A percentile compares a stretch with the other conserved stretches of the same genome.
Evolutionary conservation across 2,888 invertebrate genomes (phyloP).

Genomic region (Patella depressa): DNA sequence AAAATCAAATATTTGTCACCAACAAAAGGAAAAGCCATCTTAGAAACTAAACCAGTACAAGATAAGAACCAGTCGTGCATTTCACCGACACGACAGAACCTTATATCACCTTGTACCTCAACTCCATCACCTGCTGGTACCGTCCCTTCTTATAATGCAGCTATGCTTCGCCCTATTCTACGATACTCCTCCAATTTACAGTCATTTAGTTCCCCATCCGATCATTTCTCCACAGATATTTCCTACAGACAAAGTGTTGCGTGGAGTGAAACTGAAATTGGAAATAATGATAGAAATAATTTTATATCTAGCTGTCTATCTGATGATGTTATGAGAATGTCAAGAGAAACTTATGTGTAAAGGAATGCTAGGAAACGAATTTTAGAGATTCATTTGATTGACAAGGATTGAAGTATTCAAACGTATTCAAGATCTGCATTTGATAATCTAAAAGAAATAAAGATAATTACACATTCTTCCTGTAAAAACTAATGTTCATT

Average conservation of each 20-base stretch:
- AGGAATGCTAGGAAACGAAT: background rate
- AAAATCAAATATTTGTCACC: constrained; percentile 31
- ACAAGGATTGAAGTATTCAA: too few relatives aligned
- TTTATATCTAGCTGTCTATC: background rate
- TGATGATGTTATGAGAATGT: background rate
- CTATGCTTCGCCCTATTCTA: constrained; percentile 27
- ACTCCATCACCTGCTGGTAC: background rate
- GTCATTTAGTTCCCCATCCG: constrained; percentile 19
- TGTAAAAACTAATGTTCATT: too few relatives aligned
- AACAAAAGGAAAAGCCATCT: constrained; percentile 19
- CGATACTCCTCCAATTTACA: constrained; percentile 26
- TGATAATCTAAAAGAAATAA: too few relatives aligned
- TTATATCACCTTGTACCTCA: background rate
- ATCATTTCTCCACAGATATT: constrained; percentile 1
- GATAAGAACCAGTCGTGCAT: constrained; percentile 13
- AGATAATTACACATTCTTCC: too few relatives aligned
- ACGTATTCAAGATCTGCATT: too few relatives aligned
- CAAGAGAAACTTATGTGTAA: constrained; percentile 21
- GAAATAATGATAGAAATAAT: background rate
- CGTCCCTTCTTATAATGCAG: constrained; percentile 11
- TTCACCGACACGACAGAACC: background rate
- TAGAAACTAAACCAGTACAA: constrained; percentile 16
- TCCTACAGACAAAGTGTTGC: background rate
- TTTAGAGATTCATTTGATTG: too few relatives aligned
- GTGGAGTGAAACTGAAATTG: background rate